These are phyloP conservation scores for Mimachlamys varia DNA, from an alignment of 2,888 invertebrate genomes.

Conservation along the genomic window DNA sequence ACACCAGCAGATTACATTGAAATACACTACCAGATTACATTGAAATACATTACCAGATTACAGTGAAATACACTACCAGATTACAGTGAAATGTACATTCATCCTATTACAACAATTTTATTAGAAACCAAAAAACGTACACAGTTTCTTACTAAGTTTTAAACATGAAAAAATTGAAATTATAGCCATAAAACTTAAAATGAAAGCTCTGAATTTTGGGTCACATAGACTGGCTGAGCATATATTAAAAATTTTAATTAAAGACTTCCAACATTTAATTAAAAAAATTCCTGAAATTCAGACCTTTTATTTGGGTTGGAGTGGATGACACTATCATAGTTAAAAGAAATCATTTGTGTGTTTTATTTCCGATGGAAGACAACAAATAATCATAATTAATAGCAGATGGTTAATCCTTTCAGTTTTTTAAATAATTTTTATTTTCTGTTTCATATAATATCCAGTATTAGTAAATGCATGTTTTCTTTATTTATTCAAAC, in stretches of 20 bases:
- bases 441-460: no score
- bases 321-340: background rate
- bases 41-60: no score
- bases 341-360: background rate
- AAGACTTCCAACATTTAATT: conserved; percentile 1
- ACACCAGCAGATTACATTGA: no score
- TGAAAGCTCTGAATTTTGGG: background rate
- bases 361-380: background rate
- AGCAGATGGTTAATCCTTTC: background rate
- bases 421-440: background rate
- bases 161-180: no score
- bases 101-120: no score
- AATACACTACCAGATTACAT: no score
- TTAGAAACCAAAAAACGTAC: no score
- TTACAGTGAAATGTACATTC: no score
- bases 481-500: background rate
- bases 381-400: background rate
- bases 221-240: conserved; percentile 16
- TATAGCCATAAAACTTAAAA: background rate
- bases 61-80: no score
- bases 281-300: conserved; percentile 11
- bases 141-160: no score
- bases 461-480: background rate
- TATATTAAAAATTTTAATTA: background rate
- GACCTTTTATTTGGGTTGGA: background rate